Evolutionary conservation across 2,797 vertebrate species (phyloP), one percentile per base, ranked within the genome.

Genomic region (Buceros bicornis): DNA sequence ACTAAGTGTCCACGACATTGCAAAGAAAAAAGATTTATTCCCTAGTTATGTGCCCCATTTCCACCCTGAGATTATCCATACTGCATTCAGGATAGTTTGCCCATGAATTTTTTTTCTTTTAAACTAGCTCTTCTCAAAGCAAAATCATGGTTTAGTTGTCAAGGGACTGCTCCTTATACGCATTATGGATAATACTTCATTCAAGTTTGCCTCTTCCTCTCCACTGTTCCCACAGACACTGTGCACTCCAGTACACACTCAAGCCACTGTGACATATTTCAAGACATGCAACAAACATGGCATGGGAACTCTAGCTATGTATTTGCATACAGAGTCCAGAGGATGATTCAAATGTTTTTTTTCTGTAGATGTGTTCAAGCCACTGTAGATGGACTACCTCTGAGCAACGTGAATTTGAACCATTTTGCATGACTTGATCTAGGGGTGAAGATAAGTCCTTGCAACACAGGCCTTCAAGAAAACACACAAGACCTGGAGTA

Each of bases 351-450:
- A n/a, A 26, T 28, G 1, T 37, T 37, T 47, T 70, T 70, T 16
- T 70, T 10, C n/a, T 54, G 9, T 86, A 42, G 8, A 31, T 10
- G 7, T 14, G 9, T 56, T 85, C 35, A 26, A 31, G 51, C 16
- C 15, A 9, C 7, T 33, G 24, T 61, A 74, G 29, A 37, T 29
- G 8, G 26, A 57, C 17, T 53, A 43, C 18, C 16, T 74, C 18
- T 37, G 26, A 79, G 15, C 7, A 79, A 45, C 9, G 13, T 70
- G 51, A 56, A 56, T 51, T 60, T 60, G n/a, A 73, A 47, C 17
- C 1, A 37, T 21, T 82, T n/a, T 64, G 8, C 3, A 43, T 0
- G 0, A 33, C 8, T 50, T 60, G 10, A 7, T 61, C 33, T 61
- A 31, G 29, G 18, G 17, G 8, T 77, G n/a, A 85, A 88, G 25